Percentiles rank a stretch among this genome's conserved stretches.
Evolutionary conservation across 2,797 vertebrate species (phyloP).

Genomic region (Sebastes itinus): DNA sequence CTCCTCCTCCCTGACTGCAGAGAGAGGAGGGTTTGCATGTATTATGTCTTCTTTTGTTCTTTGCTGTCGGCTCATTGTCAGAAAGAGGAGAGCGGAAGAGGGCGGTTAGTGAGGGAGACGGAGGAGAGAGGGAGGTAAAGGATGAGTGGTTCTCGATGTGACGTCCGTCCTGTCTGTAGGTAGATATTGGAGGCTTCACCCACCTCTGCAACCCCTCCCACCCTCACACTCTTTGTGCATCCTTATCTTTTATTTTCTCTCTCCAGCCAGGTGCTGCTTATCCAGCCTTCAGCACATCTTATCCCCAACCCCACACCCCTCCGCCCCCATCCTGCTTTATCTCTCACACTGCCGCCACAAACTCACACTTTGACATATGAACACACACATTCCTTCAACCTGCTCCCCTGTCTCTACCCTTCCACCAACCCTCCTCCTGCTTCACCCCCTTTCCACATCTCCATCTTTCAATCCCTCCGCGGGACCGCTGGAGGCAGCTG

Average conservation of each 20-base stretch:
- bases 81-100: conserved; percentile 13
- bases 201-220: conserved; percentile 6
- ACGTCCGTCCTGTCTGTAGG: conserved; percentile 28
- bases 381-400: conserved; percentile 49
- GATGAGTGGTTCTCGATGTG: conserved; percentile 35
- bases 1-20: conserved; percentile 60
- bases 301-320: not conserved
- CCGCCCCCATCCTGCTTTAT: conserved; percentile 41
- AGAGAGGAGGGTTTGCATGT: conserved; percentile 64
- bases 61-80: conserved; percentile 55
- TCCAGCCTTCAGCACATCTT: conserved; percentile 58
- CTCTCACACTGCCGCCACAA: conserved; percentile 34
- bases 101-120: not conserved
- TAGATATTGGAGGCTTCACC: conserved; percentile 34
- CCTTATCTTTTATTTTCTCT: conserved; percentile 63
- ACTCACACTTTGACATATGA: conserved; percentile 55
- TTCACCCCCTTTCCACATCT: not conserved
- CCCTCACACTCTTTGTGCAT: conserved; percentile 30
- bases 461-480: conserved; percentile 7
- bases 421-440: not conserved
- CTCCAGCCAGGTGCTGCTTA: conserved; percentile 63
- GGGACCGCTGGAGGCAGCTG: conserved; percentile 27
- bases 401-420: not conserved
- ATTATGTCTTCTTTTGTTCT: conserved; percentile 72
- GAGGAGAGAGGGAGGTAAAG: not conserved